Base-by-base conservation (phyloP, 2,888 invertebrate species). In the Luperina testacea region DNA sequence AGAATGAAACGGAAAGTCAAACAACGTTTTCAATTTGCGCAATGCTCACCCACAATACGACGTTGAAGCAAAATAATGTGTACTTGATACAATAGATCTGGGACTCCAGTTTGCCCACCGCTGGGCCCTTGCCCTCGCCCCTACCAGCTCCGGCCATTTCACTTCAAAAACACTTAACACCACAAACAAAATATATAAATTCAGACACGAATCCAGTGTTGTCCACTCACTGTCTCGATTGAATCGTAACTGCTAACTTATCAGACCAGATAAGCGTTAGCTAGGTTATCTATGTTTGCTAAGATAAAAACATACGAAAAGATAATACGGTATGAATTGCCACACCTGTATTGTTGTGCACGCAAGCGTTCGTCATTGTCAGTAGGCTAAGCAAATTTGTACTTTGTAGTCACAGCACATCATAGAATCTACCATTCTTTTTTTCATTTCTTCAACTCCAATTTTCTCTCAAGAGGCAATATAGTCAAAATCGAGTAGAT, bases 11-110 rank as follows among this genome's bases (percentile, higher is more conserved):
- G 76, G 75, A 81, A 82, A 82, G 59, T 81, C 63, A 72, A 74
- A 77, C 61, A 74, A 77, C 61, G 82, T 83, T 89, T 86, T 85
- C 83, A 87, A 88, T 89, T 89, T 89, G 80, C 71, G 73, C 73
- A 68, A 81, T 81, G 97, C 98, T 97, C 93, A 98, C 98, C 98
- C 98, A 98, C 90, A 98, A 95, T 74, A 98, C 97, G 74, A 98
- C 97, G 93, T 98, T 98, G 94, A 98, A 97, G 92, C 98, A 98
- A 91, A 98, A 98, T 85, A 99, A 95, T 70, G 98, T 98, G 94
- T 98, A 98, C 95, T 98, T 98, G 85, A 98, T 97, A 92, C 98
- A 98, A 85, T 98, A 98, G 90, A 98, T 98, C 92, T 98, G 98
- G 87, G 98, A 98, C 92, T 98, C 98, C 91, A 98, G 95, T 91